Percentiles rank a stretch among this genome's conserved stretches.
Evolutionary conservation across 2,888 invertebrate genomes (phyloP).

Genomic region (Dioctria rufipes): DNA sequence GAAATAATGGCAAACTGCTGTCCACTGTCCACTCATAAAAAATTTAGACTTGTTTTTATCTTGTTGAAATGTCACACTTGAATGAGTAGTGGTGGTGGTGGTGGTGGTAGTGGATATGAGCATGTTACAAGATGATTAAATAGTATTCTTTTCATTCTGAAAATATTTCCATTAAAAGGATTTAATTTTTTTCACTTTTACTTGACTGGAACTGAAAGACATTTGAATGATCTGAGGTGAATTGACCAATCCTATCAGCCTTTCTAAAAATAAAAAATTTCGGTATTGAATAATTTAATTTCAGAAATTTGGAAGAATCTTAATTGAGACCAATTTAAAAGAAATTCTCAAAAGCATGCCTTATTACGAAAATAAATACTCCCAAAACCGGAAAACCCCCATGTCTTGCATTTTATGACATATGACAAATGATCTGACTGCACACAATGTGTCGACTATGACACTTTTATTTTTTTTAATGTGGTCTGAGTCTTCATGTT

Average conservation of each 20-base stretch:
- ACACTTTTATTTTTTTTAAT: conserved; percentile 31
- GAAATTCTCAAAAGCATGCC: too few relatives aligned
- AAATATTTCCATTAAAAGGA: not conserved
- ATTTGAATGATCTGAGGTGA: not conserved
- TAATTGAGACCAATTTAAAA: too few relatives aligned
- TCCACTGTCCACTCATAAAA: conserved; percentile 56
- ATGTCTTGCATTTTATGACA: not conserved
- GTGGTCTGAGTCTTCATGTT: conserved; percentile 43
- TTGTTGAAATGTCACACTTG: conserved; percentile 33
- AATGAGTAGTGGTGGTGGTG: too few relatives aligned
- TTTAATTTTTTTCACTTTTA: not conserved
- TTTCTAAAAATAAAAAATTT: not conserved
- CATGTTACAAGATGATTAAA: too few relatives aligned
- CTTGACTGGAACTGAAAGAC: not conserved
- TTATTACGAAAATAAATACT: too few relatives aligned
- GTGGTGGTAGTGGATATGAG: too few relatives aligned
- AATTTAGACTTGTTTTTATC: conserved; percentile 49
- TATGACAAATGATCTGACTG: conserved; percentile 16
- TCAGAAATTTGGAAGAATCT: too few relatives aligned
- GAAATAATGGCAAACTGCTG: conserved; percentile 58
- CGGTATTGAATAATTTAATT: too few relatives aligned
- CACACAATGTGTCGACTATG: conserved; percentile 26
- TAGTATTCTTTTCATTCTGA: too few relatives aligned
- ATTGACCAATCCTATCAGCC: not conserved
- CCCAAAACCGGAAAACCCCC: too few relatives aligned